Evolutionary conservation across 2,888 invertebrate species (phyloP).

Genomic region (Prenolepis imparis): DNA sequence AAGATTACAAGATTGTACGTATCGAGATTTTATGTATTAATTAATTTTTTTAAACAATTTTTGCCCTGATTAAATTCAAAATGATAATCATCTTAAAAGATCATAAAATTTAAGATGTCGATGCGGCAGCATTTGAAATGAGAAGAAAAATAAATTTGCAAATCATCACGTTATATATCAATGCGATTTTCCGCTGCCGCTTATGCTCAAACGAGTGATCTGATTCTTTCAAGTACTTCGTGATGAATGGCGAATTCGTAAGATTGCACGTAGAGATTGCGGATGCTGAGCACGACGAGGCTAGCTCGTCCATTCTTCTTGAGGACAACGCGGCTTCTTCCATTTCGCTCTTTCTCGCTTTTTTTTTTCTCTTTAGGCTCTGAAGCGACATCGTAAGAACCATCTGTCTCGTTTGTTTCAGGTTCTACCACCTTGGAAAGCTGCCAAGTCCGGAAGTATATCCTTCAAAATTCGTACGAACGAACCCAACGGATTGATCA

Average conservation of each 20-base stretch:
- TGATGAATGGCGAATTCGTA: conserved; percentile 65
- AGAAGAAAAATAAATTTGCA: neutral
- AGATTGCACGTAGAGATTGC: conserved; percentile 62
- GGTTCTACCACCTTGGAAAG: conserved; percentile 97
- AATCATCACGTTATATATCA: neutral
- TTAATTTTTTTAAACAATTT: neutral
- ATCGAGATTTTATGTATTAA: neutral
- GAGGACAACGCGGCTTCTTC: conserved; percentile 47
- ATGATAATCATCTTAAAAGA: neutral
- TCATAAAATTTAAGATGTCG: neutral
- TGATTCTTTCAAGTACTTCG: conserved; percentile 70
- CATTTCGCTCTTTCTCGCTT: conserved; percentile 20
- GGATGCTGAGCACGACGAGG: conserved; percentile 66
- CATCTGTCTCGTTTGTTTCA: conserved; percentile 86
- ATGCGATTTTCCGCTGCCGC: neutral
- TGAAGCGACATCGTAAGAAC: conserved; percentile 62
- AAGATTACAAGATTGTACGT: neutral
- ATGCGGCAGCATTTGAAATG: neutral
- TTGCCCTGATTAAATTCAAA: neutral
- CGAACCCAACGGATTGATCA: conserved; percentile 97
- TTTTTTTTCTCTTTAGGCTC: conserved; percentile 27
- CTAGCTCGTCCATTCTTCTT: conserved; percentile 50
- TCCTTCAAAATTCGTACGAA: conserved; percentile 98
- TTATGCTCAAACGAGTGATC: conserved; percentile 38
- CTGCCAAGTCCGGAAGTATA: conserved; percentile 95